phyloP scores from a whole-genome alignment of 2,797 vertebrate species.

The Tapera naevia region DNA sequence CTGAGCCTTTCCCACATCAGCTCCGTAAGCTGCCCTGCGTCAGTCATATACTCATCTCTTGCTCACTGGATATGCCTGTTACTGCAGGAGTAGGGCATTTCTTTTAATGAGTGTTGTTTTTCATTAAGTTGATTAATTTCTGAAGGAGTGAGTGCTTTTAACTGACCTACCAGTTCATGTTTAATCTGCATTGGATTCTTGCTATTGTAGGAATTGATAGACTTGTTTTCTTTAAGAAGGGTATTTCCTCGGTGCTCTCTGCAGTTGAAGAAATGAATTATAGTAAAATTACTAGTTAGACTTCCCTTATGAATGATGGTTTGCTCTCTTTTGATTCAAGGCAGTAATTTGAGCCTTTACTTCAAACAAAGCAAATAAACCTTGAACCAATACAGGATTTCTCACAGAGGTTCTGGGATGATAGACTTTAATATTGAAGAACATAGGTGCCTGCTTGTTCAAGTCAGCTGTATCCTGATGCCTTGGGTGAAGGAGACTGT shows the following conservation, averaged over 20 bases:
- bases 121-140: neutral
- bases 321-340: neutral
- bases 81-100: neutral
- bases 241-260: neutral
- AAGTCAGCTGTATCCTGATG: neutral
- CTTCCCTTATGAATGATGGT: neutral
- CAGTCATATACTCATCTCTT: accelerated
- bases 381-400: neutral
- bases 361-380: neutral
- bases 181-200: neutral
- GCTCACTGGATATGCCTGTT: neutral
- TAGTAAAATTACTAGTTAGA: neutral
- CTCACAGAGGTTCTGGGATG: accelerated
- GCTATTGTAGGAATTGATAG: neutral
- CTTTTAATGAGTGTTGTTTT: neutral
- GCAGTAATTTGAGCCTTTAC: neutral
- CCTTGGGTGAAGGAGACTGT: accelerated
- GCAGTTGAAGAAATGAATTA: neutral
- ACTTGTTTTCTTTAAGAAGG: neutral
- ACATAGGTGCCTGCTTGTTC: accelerated
- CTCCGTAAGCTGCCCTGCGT: accelerated
- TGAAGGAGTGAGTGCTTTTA: neutral
- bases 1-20: accelerated
- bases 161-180: neutral
- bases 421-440: neutral